Percentiles rank a stretch among this genome's conserved stretches.
phyloP scores from a whole-genome alignment of 2,888 invertebrate species.

The Peribatodes rhomboidaria region DNA sequence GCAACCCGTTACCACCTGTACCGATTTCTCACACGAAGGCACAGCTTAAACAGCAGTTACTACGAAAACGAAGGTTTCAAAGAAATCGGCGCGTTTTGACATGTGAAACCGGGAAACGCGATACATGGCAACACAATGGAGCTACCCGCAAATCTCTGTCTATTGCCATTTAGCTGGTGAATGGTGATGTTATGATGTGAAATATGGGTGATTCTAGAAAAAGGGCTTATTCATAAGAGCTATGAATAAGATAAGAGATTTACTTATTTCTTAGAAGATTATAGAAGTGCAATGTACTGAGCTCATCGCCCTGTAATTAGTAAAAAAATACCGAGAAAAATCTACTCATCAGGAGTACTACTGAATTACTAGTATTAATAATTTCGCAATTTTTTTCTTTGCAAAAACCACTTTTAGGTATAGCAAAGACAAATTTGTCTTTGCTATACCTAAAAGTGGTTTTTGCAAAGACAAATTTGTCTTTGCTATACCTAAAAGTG shows the following conservation, averaged over 20 bases:
- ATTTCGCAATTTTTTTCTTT: no score
- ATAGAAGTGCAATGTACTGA: no score
- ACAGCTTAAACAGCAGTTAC: not conserved
- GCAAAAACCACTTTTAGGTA: no score
- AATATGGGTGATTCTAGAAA: not conserved
- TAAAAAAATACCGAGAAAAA: no score
- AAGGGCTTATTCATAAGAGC: not conserved
- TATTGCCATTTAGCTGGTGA: slow-evolving; percentile 31
- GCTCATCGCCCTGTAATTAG: no score
- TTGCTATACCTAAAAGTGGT: no score
- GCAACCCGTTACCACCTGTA: slow-evolving; percentile 80
- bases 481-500: no score
- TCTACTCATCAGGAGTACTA: no score
- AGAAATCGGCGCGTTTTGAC: slow-evolving; percentile 70
- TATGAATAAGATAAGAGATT: not conserved
- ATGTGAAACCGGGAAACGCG: slow-evolving; percentile 69
- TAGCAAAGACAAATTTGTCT: no score
- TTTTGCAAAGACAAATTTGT: no score
- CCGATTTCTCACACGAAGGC: slow-evolving; percentile 57
- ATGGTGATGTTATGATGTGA: slow-evolving; percentile 24
- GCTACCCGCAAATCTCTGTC: slow-evolving; percentile 60
- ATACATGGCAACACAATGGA: slow-evolving; percentile 66
- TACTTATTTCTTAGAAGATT: no score
- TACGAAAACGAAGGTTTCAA: slow-evolving; percentile 44
- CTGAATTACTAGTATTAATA: no score